Evolutionary conservation across 2,797 vertebrate species (phyloP).

Genomic region (Hydrolagus colliei): DNA sequence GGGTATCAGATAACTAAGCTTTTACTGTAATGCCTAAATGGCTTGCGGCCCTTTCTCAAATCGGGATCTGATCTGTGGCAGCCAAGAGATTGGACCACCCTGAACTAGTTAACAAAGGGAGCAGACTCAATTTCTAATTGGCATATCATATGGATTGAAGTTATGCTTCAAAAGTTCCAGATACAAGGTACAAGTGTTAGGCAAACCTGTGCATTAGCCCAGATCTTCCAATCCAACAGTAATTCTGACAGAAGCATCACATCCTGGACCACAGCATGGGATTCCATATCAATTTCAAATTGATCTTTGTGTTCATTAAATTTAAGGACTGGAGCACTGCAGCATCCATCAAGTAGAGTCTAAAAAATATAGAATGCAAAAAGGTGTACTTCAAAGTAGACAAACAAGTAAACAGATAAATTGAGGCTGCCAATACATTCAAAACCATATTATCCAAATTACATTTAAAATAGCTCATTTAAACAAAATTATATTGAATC

Average conservation of each 20-base stretch:
- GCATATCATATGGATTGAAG: not conserved
- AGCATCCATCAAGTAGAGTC: constrained; percentile 86
- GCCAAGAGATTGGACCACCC: too few species aligned
- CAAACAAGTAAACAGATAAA: too few species aligned
- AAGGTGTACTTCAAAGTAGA: not conserved
- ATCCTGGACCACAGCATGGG: constrained; percentile 80
- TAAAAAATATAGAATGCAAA: constrained; percentile 43
- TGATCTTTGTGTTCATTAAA: constrained; percentile 65
- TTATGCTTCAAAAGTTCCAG: not conserved
- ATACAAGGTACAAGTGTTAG: not conserved
- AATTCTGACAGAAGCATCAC: constrained; percentile 77
- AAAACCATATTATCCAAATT: too few species aligned
- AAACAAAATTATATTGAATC: not conserved
- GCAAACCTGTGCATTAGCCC: constrained; percentile 84
- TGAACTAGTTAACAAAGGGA: too few species aligned
- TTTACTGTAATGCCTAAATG: too few species aligned
- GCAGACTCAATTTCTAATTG: not conserved
- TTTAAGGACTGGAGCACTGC: constrained; percentile 69
- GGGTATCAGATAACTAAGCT: too few species aligned
- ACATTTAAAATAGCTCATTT: not conserved
- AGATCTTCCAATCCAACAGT: constrained; percentile 94
- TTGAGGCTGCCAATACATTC: too few species aligned
- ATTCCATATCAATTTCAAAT: constrained; percentile 69
- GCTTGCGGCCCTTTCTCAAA: too few species aligned
- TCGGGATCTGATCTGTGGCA: too few species aligned